These are phyloP conservation scores for Diprion similis DNA, from an alignment of 1,140 invertebrate species.

Conservation along the genomic window DNA sequence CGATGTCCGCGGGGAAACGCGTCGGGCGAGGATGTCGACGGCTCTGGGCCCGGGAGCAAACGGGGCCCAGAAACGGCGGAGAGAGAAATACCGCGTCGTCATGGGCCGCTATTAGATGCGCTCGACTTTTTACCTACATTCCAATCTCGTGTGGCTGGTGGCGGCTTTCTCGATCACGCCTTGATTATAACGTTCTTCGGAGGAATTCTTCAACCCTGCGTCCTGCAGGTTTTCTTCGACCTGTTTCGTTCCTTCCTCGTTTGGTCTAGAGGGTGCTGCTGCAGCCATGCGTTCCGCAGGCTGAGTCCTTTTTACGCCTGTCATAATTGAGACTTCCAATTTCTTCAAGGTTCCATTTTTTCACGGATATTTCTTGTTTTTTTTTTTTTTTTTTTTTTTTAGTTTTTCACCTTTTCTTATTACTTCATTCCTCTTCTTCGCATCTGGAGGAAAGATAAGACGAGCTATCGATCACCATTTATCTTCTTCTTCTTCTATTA, in stretches of 20 bases:
- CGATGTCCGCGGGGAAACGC: no score
- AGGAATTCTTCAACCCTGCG: neutral
- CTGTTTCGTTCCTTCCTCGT: no score
- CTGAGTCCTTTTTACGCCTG: no score
- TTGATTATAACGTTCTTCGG: slow-evolving; percentile 15
- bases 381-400: neutral
- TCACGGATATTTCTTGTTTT: neutral
- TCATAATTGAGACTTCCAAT: neutral
- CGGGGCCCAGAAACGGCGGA: neutral
- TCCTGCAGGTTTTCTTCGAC: neutral
- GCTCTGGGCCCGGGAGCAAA: neutral
- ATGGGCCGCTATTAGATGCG: slow-evolving; percentile 43
- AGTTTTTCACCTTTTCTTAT: neutral
- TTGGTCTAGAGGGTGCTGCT: no score
- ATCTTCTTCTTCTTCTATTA: no score
- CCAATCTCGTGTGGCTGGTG: slow-evolving; percentile 8
- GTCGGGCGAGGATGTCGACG: neutral
- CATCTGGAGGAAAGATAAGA: no score
- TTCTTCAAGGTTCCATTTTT: neutral
- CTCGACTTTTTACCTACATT: slow-evolving; percentile 10
- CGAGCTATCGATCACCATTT: no score
- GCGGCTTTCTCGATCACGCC: slow-evolving; percentile 21
- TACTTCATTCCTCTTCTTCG: no score
- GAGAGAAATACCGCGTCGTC: slow-evolving; percentile 45
- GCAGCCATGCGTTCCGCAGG: no score